Percentiles rank a stretch among this genome's conserved stretches.
Evolutionary conservation across 35 echinoderm and acorn worm genomes (phyloP).

Genomic region (Lytechinus variegatus): DNA sequence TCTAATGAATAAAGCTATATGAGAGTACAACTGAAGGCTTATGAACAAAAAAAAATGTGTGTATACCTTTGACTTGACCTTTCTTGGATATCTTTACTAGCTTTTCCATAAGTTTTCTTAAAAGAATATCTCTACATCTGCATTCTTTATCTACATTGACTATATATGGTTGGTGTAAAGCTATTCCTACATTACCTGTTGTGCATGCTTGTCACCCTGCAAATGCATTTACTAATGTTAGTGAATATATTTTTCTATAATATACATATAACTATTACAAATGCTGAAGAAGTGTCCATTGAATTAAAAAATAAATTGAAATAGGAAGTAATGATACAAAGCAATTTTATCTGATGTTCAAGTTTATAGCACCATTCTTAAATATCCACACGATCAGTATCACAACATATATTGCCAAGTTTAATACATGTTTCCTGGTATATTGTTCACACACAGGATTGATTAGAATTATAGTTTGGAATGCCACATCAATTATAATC

Average conservation of each 20-base stretch:
- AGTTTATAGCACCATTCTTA: neutral
- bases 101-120: neutral
- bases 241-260: neutral
- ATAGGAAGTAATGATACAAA: neutral
- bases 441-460: neutral
- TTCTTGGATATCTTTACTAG: too few relatives aligned
- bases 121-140: neutral
- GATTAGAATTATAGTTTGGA: neutral
- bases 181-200: too few relatives aligned
- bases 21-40: too few relatives aligned
- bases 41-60: too few relatives aligned
- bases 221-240: neutral
- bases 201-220: too few relatives aligned
- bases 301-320: neutral
- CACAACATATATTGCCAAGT: neutral
- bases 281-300: neutral
- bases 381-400: neutral
- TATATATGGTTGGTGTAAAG: too few relatives aligned
- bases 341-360: neutral
- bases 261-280: neutral
- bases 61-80: too few relatives aligned
- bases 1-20: too few relatives aligned
- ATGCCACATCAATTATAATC: neutral
- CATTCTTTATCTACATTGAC: too few relatives aligned
- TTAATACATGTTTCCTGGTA: neutral